Evolutionary conservation across 1,140 invertebrate species (phyloP).

Genomic region (Bradysia coprophila): DNA sequence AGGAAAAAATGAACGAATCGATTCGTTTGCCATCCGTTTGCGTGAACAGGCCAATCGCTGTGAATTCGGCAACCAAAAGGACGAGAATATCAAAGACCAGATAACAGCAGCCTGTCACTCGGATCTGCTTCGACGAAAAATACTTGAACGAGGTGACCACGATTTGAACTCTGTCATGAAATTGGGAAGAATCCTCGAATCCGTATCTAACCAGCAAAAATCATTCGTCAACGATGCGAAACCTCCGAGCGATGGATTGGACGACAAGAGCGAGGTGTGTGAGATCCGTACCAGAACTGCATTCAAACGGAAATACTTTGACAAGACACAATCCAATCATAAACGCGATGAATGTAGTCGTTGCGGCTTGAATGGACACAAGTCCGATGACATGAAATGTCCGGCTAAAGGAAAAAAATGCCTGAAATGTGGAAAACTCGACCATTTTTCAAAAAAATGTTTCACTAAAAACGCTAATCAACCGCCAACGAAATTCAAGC

Average conservation of each 20-base stretch:
- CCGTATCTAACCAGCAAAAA: not conserved
- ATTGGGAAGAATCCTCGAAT: not conserved
- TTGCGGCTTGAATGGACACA: not conserved
- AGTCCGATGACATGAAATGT: not conserved
- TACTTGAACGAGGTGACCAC: not conserved
- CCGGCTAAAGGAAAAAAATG: constrained; percentile 1
- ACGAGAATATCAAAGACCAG: not conserved
- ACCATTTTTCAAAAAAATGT: not conserved
- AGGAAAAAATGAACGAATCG: not conserved
- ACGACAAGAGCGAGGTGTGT: not conserved
- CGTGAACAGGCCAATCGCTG: constrained; percentile 1
- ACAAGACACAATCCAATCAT: not conserved
- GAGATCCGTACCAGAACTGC: not conserved
- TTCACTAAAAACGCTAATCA: not conserved
- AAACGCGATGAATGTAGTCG: not conserved
- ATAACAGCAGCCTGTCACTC: not conserved
- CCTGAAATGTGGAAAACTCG: not conserved
- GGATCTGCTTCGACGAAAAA: not conserved
- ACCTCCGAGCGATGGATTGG: not conserved
- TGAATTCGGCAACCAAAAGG: not conserved
- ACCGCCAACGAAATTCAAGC: not conserved
- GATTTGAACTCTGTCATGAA: not conserved
- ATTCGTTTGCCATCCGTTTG: not conserved
- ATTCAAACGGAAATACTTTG: no score
- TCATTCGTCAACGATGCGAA: not conserved